A percentile compares a stretch with the other conserved stretches of the same genome.
These are phyloP conservation scores for Poecilia picta DNA, from an alignment of 2,797 vertebrate genomes.

Conservation along the genomic window DNA sequence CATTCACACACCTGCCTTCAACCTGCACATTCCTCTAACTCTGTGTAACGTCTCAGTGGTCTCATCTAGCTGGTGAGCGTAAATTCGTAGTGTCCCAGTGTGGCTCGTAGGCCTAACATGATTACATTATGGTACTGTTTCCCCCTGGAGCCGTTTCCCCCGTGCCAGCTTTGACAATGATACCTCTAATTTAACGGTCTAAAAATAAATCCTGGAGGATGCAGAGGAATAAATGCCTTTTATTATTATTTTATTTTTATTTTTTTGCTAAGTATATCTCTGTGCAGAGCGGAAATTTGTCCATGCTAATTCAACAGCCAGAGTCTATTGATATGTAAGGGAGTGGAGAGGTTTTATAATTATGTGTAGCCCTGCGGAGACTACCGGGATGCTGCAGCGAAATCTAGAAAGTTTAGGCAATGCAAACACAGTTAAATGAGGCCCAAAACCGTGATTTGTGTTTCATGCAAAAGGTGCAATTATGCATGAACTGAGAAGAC, in stretches of 20 bases:
- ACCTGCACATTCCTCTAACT: slow-evolving; percentile 67
- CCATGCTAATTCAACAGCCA: slow-evolving; percentile 58
- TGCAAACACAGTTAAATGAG: slow-evolving; percentile 31
- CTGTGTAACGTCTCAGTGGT: slow-evolving; percentile 67
- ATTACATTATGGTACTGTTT: slow-evolving; percentile 59
- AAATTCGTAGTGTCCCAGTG: slow-evolving; percentile 63
- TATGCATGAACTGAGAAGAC: neutral
- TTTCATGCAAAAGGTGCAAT: slow-evolving; percentile 11
- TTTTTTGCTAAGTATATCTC: slow-evolving; percentile 22
- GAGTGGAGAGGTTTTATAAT: slow-evolving; percentile 43
- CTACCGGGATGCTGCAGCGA: slow-evolving; percentile 36
- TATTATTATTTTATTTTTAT: slow-evolving; percentile 24
- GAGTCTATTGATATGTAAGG: slow-evolving; percentile 48
- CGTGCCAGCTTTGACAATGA: slow-evolving; percentile 51
- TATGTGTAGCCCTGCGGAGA: slow-evolving; percentile 18
- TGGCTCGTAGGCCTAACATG: slow-evolving; percentile 61
- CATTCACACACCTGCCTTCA: slow-evolving; percentile 47
- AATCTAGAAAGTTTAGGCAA: slow-evolving; percentile 30
- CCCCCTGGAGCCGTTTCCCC: slow-evolving; percentile 55
- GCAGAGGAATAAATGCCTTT: slow-evolving; percentile 47
- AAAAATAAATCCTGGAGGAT: slow-evolving; percentile 71
- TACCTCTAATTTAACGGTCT: slow-evolving; percentile 66
- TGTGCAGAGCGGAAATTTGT: slow-evolving; percentile 59
- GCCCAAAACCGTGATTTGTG: slow-evolving; percentile 6
- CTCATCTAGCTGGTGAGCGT: slow-evolving; percentile 53